A percentile compares a stretch with the other conserved stretches of the same genome.
These are phyloP conservation scores for Neodontobutis hainanensis DNA, from an alignment of 2,113 vertebrate species.

Conservation along the genomic window DNA sequence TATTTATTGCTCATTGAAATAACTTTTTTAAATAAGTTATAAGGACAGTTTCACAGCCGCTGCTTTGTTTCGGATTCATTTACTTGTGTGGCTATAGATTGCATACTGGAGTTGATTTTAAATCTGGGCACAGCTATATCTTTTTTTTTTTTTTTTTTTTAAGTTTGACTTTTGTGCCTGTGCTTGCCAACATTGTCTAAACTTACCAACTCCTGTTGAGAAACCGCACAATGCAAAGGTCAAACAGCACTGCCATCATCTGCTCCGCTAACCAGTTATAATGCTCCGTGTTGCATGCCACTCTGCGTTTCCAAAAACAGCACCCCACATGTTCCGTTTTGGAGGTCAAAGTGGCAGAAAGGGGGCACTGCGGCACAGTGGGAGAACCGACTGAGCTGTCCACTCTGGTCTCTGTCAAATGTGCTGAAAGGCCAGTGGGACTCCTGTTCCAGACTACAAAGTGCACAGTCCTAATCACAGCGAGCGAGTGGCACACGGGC, in stretches of 20 bases:
- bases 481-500: neutral
- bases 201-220: neutral
- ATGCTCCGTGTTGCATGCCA: slow-evolving; percentile 2
- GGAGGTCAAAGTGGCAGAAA: slow-evolving; percentile 22
- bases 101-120: neutral
- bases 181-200: neutral
- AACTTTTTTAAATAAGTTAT: too few species aligned
- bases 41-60: too few species aligned
- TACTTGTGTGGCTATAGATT: too few species aligned
- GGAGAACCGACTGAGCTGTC: slow-evolving; percentile 42
- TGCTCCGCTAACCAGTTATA: slow-evolving; percentile 7
- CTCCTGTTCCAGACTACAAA: neutral
- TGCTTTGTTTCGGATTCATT: too few species aligned
- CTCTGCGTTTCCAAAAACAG: neutral
- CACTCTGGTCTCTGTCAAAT: slow-evolving; percentile 30
- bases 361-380: slow-evolving; percentile 30
- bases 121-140: neutral
- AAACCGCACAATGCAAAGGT: neutral
- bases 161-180: neutral
- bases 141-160: neutral
- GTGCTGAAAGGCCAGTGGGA: neutral
- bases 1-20: too few species aligned
- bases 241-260: slow-evolving; percentile 3
- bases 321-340: neutral
- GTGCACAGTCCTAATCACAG: slow-evolving; percentile 6